Base-by-base conservation (phyloP, 1,140 invertebrate genomes). In the Telenomus remus region DNA sequence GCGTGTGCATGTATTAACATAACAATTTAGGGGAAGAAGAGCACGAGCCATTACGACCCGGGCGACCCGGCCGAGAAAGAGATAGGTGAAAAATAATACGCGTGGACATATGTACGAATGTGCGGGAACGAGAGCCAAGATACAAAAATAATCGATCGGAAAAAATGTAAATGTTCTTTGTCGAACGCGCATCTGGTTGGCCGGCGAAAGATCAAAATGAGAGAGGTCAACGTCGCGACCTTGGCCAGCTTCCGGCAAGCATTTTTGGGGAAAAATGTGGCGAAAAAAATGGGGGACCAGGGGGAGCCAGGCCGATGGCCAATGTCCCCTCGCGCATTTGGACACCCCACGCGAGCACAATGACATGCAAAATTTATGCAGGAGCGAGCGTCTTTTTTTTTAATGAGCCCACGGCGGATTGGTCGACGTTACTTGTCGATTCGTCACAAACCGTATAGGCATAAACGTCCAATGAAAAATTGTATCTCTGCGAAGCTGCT, bases 1-100 rank as follows among this genome's bases (percentile, higher is more conserved):
- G 81, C 79, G 70, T 80, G 81, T 82, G 85, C 81, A 81, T 80
- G 82, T 77, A 85, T 87, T 85, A 85, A 81, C 79, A 84, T 86
- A 83, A 55, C 16, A 63, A 78, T 79, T 78, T 80, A 81, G 80
- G 84, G 81, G 83, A 80, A 71, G 55, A 80, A 75, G 75, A 76
- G 76, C 78, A 81, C 80, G 78, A 80, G 78, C 80, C 77, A 86
- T 85, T 85, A 84, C 78, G 81, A 73, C 78, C 54, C 63, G 78
- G 79, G 60, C 46, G 46, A 55, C 65, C 69, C 46, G 78, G 60
- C 63, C 33, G 49, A 78, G 43, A 66, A 42, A 73, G 55, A 71
- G 65, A 69, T 13, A 55, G 63, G 76, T 72, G 55, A 77, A 78
- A 73, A 77, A 63, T 65, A 70, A 59, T 55, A 71, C 42, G 66